Evolutionary conservation across 1,140 invertebrate species (phyloP).

Genomic region (Thalassaphorura encarpata): DNA sequence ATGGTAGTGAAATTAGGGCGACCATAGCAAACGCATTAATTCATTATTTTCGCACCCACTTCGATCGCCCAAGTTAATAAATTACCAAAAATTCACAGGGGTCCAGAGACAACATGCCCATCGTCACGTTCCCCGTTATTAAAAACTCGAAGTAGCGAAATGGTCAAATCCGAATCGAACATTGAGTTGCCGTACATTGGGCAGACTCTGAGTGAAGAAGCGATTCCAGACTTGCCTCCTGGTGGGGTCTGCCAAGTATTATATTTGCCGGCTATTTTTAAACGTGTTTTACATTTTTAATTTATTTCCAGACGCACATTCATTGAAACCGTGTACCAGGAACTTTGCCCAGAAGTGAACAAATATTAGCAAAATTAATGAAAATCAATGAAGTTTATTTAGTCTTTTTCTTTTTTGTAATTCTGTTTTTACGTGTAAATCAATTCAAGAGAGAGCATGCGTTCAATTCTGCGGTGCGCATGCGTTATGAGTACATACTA

Average conservation of each 20-base stretch:
- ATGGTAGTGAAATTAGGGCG: too few relatives aligned
- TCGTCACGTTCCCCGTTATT: conserved; percentile 91
- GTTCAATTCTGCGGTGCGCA: neutral
- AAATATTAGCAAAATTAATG: conserved; percentile 51
- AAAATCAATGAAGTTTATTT: too few relatives aligned
- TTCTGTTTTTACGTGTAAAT: conserved; percentile 45
- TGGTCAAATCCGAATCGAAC: conserved; percentile 34
- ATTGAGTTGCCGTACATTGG: conserved; percentile 53
- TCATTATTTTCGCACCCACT: too few relatives aligned
- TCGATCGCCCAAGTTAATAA: too few relatives aligned
- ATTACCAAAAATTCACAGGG: conserved; percentile 79
- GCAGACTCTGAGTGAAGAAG: conserved; percentile 53
- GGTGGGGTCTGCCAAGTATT: conserved; percentile 69
- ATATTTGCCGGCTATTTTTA: conserved; percentile 5
- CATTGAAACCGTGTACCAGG: conserved; percentile 47
- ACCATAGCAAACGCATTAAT: too few relatives aligned
- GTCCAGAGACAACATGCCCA: conserved; percentile 99
- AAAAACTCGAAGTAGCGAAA: conserved; percentile 66
- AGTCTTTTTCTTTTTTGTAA: too few relatives aligned
- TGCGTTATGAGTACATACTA: conserved; percentile 90
- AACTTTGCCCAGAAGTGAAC: conserved; percentile 49
- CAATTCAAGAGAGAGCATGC: conserved; percentile 41
- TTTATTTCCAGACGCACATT: conserved; percentile 44
- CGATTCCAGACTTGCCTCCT: conserved; percentile 63
- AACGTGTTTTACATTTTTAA: neutral